phyloP scores from a whole-genome alignment of 92 coral and sea anemone species.

The Epizoanthus ramosus region DNA sequence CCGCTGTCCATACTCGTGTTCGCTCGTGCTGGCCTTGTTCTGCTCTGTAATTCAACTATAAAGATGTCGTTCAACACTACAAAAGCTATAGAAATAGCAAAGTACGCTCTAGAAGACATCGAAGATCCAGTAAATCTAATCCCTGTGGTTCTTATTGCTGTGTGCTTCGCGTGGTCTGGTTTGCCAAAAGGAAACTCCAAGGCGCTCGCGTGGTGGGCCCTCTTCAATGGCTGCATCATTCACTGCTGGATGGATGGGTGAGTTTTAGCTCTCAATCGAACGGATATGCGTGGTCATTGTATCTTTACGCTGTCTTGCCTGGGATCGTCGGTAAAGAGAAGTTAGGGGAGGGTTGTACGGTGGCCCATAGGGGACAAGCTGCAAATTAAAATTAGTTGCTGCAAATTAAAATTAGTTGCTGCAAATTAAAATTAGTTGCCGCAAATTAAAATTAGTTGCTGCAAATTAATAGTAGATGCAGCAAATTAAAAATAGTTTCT shows the following conservation, averaged over 20 bases:
- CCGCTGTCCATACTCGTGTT: neutral
- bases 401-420: too few relatives aligned
- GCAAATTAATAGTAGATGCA: too few relatives aligned
- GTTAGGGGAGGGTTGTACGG: neutral
- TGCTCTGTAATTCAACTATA: too few relatives aligned
- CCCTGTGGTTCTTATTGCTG: conserved; percentile 69
- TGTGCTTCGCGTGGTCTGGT: conserved; percentile 81
- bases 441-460: too few relatives aligned
- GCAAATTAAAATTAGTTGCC: too few relatives aligned
- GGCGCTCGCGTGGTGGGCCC: conserved; percentile 82
- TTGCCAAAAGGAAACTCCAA: conserved; percentile 72
- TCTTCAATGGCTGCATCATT: conserved; percentile 87
- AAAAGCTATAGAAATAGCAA: conserved; percentile 60
- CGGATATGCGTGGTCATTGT: too few relatives aligned
- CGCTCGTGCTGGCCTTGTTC: neutral
- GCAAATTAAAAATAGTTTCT: too few relatives aligned
- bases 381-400: too few relatives aligned
- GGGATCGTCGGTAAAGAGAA: neutral
- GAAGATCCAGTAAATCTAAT: conserved; percentile 80
- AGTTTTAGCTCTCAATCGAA: conserved; percentile 6
- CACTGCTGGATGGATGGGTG: conserved; percentile 98
- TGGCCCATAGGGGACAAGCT: too few relatives aligned
- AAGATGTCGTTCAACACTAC: conserved; percentile 21
- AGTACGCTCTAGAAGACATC: conserved; percentile 76
- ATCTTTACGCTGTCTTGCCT: too few relatives aligned